Evolutionary conservation across 2,797 vertebrate genomes (phyloP).

Genomic region (Myioborus miniatus): DNA sequence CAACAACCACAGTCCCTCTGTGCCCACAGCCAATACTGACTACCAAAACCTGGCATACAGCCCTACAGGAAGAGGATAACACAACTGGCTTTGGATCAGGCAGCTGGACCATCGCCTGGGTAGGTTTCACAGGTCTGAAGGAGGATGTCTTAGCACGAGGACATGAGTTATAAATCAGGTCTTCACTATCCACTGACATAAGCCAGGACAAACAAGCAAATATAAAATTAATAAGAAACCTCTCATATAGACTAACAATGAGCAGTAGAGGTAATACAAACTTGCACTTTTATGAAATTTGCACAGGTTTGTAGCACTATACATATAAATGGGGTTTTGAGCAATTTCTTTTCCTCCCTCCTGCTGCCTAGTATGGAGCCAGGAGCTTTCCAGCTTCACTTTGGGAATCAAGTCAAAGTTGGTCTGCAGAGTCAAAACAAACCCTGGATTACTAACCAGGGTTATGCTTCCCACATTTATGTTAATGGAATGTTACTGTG

Average conservation of each 20-base stretch:
- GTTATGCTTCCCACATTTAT: neutral
- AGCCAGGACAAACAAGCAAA: neutral
- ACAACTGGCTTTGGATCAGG: neutral
- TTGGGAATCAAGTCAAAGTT: neutral
- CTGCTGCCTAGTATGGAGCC: neutral
- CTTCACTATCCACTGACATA: neutral
- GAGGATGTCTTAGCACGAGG: neutral
- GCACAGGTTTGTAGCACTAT: neutral
- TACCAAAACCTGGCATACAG: neutral
- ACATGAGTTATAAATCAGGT: neutral
- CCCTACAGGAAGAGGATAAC: neutral
- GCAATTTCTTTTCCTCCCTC: neutral
- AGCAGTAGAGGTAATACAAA: neutral
- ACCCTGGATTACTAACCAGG: neutral
- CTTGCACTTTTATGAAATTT: neutral
- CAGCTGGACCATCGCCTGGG: neutral
- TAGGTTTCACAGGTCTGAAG: neutral
- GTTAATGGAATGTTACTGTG: neutral
- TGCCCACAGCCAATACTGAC: neutral
- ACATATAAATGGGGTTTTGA: neutral
- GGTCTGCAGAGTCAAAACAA: constrained; percentile 6
- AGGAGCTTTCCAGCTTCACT: neutral
- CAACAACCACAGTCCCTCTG: neutral
- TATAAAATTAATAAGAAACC: neutral
- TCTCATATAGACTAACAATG: neutral